Evolutionary conservation across 2,888 invertebrate genomes (phyloP), one percentile per base, ranked within the genome.

Genomic region (Chloromyia formosa): DNA sequence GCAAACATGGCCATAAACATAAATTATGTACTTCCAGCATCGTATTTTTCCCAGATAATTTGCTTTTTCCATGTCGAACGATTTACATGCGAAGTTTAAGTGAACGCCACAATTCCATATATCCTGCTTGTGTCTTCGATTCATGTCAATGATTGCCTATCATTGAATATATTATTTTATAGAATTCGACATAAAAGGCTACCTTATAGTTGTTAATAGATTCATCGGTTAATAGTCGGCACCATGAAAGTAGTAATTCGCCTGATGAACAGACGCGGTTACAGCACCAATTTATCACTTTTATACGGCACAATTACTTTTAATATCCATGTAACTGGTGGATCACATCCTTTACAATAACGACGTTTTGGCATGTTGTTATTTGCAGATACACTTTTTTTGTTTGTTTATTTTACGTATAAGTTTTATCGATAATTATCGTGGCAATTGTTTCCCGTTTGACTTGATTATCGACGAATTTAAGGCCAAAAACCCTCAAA

Each of bases 311-410:
- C 20, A 16, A 64, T 16, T 64, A 45, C 2, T 64, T 42, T 10
- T 45, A 40, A 42, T 9, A 42, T n/a, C n/a, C n/a, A 35, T 35
- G 27, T 35, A 35, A 35, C 23, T 45, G 10, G 45, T 42, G 66
- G 66, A n/a, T 22, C 66, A 49, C 45, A 66, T 16, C 49, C 66
- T 66, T 20, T 22, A 45, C 12, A 3, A 14, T 20, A 66, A 66
- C 22, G 66, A 49, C 66, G 16, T 14, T 4, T 66, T 66, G 2
- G 66, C 66, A 66, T 66, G 66, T 20, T 20, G 1, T n/a, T 45
- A 35, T 7, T 7, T 7, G 16, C 20, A n/a, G n/a, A 16, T 61
- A 45, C 49, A 12, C 0, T 20, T 66, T 14, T 62, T 22, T 66
- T 56, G 20, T 56, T 56, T 56, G 20, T 56, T 56, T 18, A 56